Evolutionary conservation across 2,113 vertebrate genomes (phyloP), one percentile per base, ranked within the genome.

Genomic region (Microcebus griseorufus): DNA sequence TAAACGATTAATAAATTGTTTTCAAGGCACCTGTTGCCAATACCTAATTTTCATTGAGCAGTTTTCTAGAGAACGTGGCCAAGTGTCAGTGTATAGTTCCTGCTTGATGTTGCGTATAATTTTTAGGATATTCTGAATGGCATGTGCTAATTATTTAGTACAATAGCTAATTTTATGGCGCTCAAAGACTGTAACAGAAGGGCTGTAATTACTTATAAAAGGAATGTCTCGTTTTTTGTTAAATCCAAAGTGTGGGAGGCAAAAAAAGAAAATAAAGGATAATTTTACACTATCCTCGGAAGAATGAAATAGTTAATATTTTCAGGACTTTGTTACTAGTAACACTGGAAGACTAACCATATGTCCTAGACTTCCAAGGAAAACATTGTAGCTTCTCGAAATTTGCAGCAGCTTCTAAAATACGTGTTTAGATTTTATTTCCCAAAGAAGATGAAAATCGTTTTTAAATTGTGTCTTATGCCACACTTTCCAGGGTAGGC

Each of bases 141-240:
- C 99, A 99, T 99, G 98, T 99, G 99, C 98, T 99, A 99, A 99
- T 99, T 99, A 99, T 99, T 99, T 98, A 98, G 97, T 97, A 99
- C 98, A 99, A 99, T 99, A 98, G 98, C 98, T 98, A 97, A 98
- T 99, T 98, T 98, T 98, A 98, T 97, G 96, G 97, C 98, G n/a
- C 93, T 98, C 98, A 98, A 98, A 98, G 97, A 96, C 98, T 98
- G 96, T 97, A 98, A 98, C 98, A 98, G 98, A 98, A 98, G 98
- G 98, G 98, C 98, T 97, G 97, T 98, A 99, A 99, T 99, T 99
- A 99, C 98, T 98, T 98, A 97, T 91, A 98, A 98, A 97, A 97
- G 98, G 96, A 99, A 98, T 94, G 94, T 98, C 98, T 99, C 69
- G 95, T 97, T 98, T 98, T 98, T 98, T 97, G 82, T 98, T 98